Evolutionary conservation across 2,797 vertebrate species (phyloP), one percentile per base, ranked within the genome.

Genomic region (Eospalax fontanierii): DNA sequence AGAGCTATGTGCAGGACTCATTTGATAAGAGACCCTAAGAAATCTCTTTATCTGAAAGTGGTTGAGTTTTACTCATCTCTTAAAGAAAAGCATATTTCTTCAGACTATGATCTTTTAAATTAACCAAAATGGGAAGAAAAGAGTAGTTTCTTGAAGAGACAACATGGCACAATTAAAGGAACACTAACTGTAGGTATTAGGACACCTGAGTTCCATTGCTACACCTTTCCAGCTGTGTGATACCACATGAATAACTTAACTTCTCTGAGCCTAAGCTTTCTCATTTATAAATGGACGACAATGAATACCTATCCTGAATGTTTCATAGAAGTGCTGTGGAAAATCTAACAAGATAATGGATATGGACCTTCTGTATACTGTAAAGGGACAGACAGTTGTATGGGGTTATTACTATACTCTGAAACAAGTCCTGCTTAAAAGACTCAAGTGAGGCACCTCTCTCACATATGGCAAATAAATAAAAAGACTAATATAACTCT

Each of bases 1-100:
- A 95, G 63, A 94, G 61, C 66, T 54, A 54, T 28, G 19, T 80
- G 30, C 61, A 91, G 79, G 50, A 80, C 68, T 95, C 81, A 87
- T 50, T 76, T 46, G n/a, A 71, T 33, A 80, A 59, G 66, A 61
- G 59, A 87, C 63, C 54, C 95, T 85, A 94, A 83, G 68, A 82
- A 94, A 43, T 74, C 21, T 92, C 57, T 89, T 94, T 70, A 82
- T 66, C 80, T 86, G 9, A 80, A 95, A 89, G 28, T 59, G 75
- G 73, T 54, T 97, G 63, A n/a, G 26, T 81, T 94, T 92, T 88
- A 93, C 43, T 75, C 43, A 89, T 71, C 61, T 93, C 46, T 91
- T 95, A 92, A 91, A 90, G 16, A 74, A 59, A 96, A 96, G 88
- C 79, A 84, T 35, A 79, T 61, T 90, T 80, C 87, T 91, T 82